Base-by-base conservation (phyloP, 2,113 vertebrate species). In the Tupaia tana region DNA sequence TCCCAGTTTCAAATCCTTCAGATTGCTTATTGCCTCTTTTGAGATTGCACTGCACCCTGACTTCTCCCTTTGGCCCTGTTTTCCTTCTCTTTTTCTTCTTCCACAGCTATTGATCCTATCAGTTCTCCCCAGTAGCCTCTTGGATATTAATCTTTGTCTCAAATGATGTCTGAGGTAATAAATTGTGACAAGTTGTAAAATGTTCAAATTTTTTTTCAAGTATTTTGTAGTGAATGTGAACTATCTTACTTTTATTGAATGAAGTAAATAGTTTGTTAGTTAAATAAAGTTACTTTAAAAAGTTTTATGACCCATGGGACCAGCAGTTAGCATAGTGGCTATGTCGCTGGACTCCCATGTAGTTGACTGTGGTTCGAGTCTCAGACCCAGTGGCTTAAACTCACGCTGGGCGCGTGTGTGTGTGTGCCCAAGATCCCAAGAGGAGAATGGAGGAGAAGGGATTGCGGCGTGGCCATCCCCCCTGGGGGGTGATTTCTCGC, bases 201-300 rank as follows among this genome's bases (percentile, higher is more conserved):
- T 61, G 3, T 16, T 59, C 27, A 59, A 73, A 86, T 58, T 79
- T 4, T 31, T 93, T 75, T 67, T 16, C 54, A 86, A 91, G 63
- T 70, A 20, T 43, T 92, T 1, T 81, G 27, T 25, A 11, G 14
- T 88, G 19, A 34, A 71, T 66, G 14, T 80, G 15, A 89, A 90
- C 31, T 25, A 54, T 27, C 20, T 89, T 73, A 93, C 88, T 77
- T 77, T 80, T 85, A 67, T 12, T 7, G 20, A 61, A 87, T 34
- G 61, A 73, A 75, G 5, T 18, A 92, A 82, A 89, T 4, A 54
- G 9, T 29, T 92, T 64, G 31, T 59, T 97, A 71, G 43, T 78
- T 77, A 81, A 91, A 59, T 90, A 78, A 67, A 90, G 87, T 70
- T 59, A 80, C 54, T 89, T 80, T 85, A 63, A 92, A 13, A 92